Base-by-base conservation (phyloP, 1,140 invertebrate genomes). In the Archegozetes longisetosus region DNA sequence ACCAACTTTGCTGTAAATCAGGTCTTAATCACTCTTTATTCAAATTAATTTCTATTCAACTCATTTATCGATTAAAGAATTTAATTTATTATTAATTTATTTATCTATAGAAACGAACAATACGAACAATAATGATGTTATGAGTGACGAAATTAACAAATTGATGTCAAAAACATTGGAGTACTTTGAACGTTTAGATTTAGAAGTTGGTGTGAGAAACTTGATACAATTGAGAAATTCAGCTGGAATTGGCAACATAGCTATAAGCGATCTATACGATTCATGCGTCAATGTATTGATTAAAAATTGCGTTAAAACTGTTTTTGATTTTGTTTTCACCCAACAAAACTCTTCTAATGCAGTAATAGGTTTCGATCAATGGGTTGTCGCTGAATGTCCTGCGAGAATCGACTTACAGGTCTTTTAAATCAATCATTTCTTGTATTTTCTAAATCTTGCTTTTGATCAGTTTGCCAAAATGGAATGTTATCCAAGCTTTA, bases 391-490 rank as follows among this genome's bases (percentile, higher is more conserved):
- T n/a, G 68, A 71, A 48, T 77, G 75, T 64, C 76, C 76, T 26
- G 76, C 75, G 12, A 69, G 77, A 55, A 69, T 77, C 46, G 77
- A 78, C 68, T 65, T 78, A 4, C 69, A 73, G 17, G 77, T 77
- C 6, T 40, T 9, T 40, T 40, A 40, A 9, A 40, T 40, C n/a
- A n/a, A n/a, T n/a, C n/a, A n/a, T n/a, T n/a, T n/a, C n/a, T n/a
- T n/a, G n/a, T n/a, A n/a, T n/a, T n/a, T n/a, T n/a, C n/a, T n/a
- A n/a, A n/a, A n/a, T n/a, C n/a, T n/a, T n/a, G n/a, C n/a, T n/a
- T n/a, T n/a, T n/a, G n/a, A n/a, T n/a, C n/a, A n/a, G n/a, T n/a
- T n/a, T n/a, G n/a, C n/a, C n/a, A n/a, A n/a, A n/a, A n/a, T n/a
- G n/a, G n/a, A n/a, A n/a, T n/a, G n/a, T n/a, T n/a, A n/a, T n/a